These are phyloP conservation scores for Amphimallon solstitiale DNA, from an alignment of 2,888 invertebrate species.

Conservation along the genomic window DNA sequence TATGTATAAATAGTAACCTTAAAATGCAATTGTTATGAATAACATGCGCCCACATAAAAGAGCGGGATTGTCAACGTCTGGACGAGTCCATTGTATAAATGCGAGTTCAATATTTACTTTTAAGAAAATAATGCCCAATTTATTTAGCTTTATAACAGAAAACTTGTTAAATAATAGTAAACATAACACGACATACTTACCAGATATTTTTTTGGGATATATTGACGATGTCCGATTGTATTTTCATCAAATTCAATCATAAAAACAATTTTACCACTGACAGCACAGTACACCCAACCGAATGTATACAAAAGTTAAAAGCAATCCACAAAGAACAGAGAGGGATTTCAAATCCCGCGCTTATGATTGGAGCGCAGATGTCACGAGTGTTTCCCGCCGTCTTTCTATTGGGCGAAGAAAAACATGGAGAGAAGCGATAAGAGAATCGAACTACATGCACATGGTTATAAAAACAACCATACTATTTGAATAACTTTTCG, in stretches of 20 bases:
- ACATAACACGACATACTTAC: slow-evolving; percentile 66
- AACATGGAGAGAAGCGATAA: slow-evolving; percentile 42
- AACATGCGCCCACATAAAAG: slow-evolving; percentile 56
- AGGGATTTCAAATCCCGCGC: slow-evolving; percentile 63
- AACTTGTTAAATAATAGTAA: slow-evolving; percentile 50
- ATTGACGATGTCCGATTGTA: slow-evolving; percentile 74
- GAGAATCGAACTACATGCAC: slow-evolving; percentile 49
- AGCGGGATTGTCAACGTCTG: slow-evolving; percentile 59
- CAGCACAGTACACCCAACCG: slow-evolving; percentile 63
- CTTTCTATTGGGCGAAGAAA: slow-evolving; percentile 54
- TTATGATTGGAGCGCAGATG: slow-evolving; percentile 56
- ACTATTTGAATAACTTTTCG: slow-evolving; percentile 55
- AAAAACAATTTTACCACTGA: slow-evolving; percentile 60
- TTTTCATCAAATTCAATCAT: slow-evolving; percentile 79
- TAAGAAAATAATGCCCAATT: slow-evolving; percentile 43
- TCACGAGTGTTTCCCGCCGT: slow-evolving; percentile 62
- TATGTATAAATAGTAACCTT: slow-evolving; percentile 27
- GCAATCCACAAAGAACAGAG: slow-evolving; percentile 59
- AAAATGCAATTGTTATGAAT: slow-evolving; percentile 36
- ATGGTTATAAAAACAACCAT: slow-evolving; percentile 51
- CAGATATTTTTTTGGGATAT: slow-evolving; percentile 73
- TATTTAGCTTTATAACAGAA: slow-evolving; percentile 57
- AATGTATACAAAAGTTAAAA: slow-evolving; percentile 63
- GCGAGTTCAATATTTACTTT: slow-evolving; percentile 27
- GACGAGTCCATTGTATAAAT: slow-evolving; percentile 59